Conservation (phyloP, 2,113 vertebrate genomes). For the Thalassoma bifasciatum region DNA sequence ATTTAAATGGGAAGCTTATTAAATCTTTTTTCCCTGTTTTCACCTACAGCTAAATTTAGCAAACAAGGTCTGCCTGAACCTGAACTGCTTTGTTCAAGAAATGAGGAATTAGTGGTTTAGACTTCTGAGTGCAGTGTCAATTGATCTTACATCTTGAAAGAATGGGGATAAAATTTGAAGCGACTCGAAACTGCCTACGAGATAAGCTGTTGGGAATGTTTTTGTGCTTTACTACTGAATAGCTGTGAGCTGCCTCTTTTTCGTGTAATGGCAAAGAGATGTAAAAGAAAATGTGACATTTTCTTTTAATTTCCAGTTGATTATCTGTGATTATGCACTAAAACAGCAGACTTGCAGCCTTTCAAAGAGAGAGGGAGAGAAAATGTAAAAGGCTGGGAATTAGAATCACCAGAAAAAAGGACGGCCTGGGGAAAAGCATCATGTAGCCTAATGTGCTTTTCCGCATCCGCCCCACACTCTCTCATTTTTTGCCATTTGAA, state of each 20-base stretch:
- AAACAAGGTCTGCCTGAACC: slow-evolving; percentile 56
- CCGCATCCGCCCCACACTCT: slow-evolving; percentile 71
- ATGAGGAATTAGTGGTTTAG: slow-evolving; percentile 60
- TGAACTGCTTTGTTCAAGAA: slow-evolving; percentile 68
- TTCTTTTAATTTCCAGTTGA: slow-evolving; percentile 78
- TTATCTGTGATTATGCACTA: slow-evolving; percentile 74
- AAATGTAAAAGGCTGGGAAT: slow-evolving; percentile 69
- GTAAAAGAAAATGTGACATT: slow-evolving; percentile 64
- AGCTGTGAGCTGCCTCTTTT: slow-evolving; percentile 58
- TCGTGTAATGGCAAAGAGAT: slow-evolving; percentile 40
- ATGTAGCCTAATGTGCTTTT: slow-evolving; percentile 72
- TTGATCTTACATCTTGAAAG: slow-evolving; percentile 69
- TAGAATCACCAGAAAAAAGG: slow-evolving; percentile 72
- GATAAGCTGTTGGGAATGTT: slow-evolving; percentile 65
- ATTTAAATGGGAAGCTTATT: slow-evolving; percentile 65
- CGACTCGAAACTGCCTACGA: slow-evolving; percentile 48
- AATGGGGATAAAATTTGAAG: slow-evolving; percentile 65
- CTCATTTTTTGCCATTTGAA: slow-evolving; percentile 84
- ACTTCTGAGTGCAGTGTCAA: slow-evolving; percentile 58
- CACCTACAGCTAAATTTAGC: slow-evolving; percentile 73
- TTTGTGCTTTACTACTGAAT: slow-evolving; percentile 50
- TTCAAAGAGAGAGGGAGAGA: slow-evolving; percentile 59
- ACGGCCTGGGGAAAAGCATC: slow-evolving; percentile 68
- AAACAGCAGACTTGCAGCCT: slow-evolving; percentile 67
- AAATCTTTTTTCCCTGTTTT: slow-evolving; percentile 51